Conservation (phyloP, 1,140 invertebrate species). For the Hylyphantes graminicola region DNA sequence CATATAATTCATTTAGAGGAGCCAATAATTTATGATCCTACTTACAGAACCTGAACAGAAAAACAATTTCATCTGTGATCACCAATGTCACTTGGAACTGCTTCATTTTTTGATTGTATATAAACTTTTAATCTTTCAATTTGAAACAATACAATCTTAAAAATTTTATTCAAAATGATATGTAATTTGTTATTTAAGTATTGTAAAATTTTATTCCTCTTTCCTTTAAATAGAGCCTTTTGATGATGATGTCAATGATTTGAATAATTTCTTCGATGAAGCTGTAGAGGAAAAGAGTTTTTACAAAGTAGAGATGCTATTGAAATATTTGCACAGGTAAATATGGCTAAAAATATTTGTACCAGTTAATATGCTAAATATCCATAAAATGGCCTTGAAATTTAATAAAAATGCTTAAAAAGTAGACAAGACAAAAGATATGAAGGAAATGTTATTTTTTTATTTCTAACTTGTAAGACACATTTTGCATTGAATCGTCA, state of each 20-base stretch:
- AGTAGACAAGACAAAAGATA: too few species aligned
- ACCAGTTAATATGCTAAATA: too few species aligned
- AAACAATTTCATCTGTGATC: neutral
- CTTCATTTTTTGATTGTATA: neutral
- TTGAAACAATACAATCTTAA: neutral
- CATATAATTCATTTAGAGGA: neutral
- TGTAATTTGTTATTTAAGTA: neutral
- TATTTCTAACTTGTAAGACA: too few species aligned
- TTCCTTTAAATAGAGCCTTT: conserved; percentile 21
- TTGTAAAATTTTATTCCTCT: neutral
- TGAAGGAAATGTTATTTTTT: too few species aligned
- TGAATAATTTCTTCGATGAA: conserved; percentile 9
- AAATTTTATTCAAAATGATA: neutral
- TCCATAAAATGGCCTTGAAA: too few species aligned
- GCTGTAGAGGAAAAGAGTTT: conserved; percentile 14
- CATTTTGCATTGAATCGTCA: too few species aligned
- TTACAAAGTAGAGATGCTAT: conserved; percentile 5
- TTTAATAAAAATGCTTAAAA: too few species aligned
- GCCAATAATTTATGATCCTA: neutral
- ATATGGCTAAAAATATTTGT: neutral
- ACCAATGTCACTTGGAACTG: neutral
- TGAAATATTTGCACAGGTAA: conserved; percentile 46
- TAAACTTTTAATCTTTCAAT: neutral
- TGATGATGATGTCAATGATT: conserved; percentile 39
- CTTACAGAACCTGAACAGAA: neutral